These are phyloP conservation scores for Seira sanloemensis DNA, from an alignment of 2,888 invertebrate genomes.

Conservation along the genomic window DNA sequence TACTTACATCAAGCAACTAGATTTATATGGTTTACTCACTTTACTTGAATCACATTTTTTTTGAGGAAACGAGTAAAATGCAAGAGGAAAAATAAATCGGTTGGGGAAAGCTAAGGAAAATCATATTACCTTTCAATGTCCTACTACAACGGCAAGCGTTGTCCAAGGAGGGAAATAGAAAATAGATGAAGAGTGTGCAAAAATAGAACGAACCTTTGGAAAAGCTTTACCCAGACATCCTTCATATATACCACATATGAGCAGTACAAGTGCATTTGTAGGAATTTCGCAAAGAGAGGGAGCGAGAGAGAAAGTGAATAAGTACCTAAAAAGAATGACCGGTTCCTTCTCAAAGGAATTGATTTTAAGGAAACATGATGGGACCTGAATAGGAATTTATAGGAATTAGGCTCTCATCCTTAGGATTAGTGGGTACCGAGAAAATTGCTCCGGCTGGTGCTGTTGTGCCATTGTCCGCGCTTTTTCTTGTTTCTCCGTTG, in stretches of 20 bases:
- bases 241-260: not conserved
- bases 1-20: not conserved
- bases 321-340: conserved; percentile 35
- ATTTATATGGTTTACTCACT: not conserved
- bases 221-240: not conserved
- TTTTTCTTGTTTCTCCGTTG: not conserved
- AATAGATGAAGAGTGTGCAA: conserved; percentile 48
- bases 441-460: conserved; percentile 62
- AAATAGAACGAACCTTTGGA: too few species aligned
- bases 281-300: conserved; percentile 14
- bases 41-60: not conserved
- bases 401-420: conserved; percentile 63
- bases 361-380: conserved; percentile 61
- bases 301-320: conserved; percentile 17
- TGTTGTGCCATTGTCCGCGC: not conserved
- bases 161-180: conserved; percentile 44
- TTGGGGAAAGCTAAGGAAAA: conserved; percentile 50
- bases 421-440: conserved; percentile 59
- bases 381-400: conserved; percentile 58
- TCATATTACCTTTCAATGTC: conserved; percentile 49
- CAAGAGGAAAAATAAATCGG: conserved; percentile 27
- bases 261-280: not conserved
- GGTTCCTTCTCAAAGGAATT: conserved; percentile 60
- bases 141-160: not conserved
- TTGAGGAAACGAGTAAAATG: not conserved